These are phyloP conservation scores for Cerastis rubricosa DNA, from an alignment of 2,888 invertebrate species.

Conservation along the genomic window DNA sequence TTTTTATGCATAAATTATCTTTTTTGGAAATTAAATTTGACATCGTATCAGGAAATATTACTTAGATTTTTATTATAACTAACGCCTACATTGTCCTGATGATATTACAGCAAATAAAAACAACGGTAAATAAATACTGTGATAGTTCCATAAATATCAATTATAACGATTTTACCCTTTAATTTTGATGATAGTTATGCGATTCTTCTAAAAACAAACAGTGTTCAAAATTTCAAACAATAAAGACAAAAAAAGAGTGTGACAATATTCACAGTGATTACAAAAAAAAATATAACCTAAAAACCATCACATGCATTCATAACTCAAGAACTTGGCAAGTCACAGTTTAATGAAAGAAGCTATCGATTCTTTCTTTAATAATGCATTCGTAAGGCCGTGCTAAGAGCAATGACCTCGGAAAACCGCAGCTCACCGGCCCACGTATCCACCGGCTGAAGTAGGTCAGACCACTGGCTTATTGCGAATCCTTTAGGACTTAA, in stretches of 20 bases:
- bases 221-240: not conserved
- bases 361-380: constrained; percentile 62
- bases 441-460: constrained; percentile 55
- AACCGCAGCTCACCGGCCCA: constrained; percentile 46
- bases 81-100: not conserved
- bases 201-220: not conserved
- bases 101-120: not conserved
- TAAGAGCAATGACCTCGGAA: constrained; percentile 63
- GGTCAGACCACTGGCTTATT: constrained; percentile 64
- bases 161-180: not conserved
- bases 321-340: constrained; percentile 19
- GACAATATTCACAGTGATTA: not conserved
- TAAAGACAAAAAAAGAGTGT: not conserved
- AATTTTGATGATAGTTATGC: not conserved
- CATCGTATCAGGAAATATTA: not conserved
- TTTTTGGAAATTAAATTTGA: not conserved
- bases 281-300: not conserved
- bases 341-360: constrained; percentile 28
- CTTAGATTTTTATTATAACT: not conserved
- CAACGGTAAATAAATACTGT: not conserved
- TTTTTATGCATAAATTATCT: constrained; percentile 35
- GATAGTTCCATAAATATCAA: not conserved
- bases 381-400: constrained; percentile 56
- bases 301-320: not conserved
- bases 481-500: constrained; percentile 37